Evolutionary conservation across 2,888 invertebrate species (phyloP).

Genomic region (Heliconius ismenius): DNA sequence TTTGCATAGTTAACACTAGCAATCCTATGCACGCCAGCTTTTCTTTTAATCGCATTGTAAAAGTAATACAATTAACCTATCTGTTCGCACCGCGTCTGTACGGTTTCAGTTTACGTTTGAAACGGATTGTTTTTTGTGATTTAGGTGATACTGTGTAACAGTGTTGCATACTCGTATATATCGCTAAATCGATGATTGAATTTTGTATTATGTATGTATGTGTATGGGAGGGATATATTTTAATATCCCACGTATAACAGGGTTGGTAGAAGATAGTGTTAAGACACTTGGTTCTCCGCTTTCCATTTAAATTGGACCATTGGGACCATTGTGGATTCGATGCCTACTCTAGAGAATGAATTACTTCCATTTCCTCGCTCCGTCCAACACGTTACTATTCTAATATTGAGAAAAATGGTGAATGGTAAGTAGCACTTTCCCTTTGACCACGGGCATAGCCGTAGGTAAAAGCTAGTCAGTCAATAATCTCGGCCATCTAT

Average conservation of each 20-base stretch:
- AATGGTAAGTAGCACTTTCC: background rate
- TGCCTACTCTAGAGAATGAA: no score
- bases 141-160: background rate
- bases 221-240: background rate
- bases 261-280: background rate
- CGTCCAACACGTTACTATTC: no score
- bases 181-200: background rate
- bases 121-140: slow-evolving; percentile 7
- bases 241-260: background rate
- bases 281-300: no score
- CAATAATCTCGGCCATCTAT: slow-evolving; percentile 18
- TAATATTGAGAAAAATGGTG: no score
- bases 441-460: background rate
- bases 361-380: no score
- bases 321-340: no score
- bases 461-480: background rate
- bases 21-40: slow-evolving; percentile 49
- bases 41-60: slow-evolving; percentile 66
- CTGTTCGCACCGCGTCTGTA: slow-evolving; percentile 34
- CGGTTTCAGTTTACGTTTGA: slow-evolving; percentile 23
- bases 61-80: slow-evolving; percentile 69
- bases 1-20: slow-evolving; percentile 33
- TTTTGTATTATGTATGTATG: no score
- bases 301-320: no score
- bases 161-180: background rate